A percentile compares a stretch with the other conserved stretches of the same genome.
Evolutionary conservation across 2,113 vertebrate genomes (phyloP).

Genomic region (Burhinus bistriatus): DNA sequence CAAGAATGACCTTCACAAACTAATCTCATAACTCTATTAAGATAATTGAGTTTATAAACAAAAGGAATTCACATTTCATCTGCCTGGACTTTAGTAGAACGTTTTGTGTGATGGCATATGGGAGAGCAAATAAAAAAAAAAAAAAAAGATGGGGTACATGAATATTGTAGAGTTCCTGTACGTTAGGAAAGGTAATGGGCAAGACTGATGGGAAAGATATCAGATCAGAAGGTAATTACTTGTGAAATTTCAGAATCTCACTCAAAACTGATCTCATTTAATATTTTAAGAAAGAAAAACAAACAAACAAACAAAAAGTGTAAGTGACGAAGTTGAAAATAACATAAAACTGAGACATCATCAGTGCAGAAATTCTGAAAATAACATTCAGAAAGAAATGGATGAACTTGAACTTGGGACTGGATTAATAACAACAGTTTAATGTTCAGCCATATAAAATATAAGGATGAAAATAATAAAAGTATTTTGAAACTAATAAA

Average conservation of each 20-base stretch:
- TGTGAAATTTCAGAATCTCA: not conserved
- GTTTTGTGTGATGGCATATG: not conserved
- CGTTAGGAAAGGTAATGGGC: not conserved
- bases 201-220: not conserved
- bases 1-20: not conserved
- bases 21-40: not conserved
- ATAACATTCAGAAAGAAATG: not conserved
- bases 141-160: not conserved
- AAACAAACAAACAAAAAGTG: not conserved
- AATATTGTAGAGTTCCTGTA: not conserved
- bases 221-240: fast-evolving
- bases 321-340: not conserved
- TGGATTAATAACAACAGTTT: not conserved
- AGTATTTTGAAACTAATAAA: not conserved
- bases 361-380: not conserved
- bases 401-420: not conserved
- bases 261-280: not conserved
- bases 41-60: not conserved
- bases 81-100: not conserved
- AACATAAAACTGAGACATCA: not conserved
- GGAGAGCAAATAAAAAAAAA: not conserved
- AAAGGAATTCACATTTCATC: not conserved
- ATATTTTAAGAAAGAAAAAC: not conserved
- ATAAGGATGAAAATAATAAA: not conserved
- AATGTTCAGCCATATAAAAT: not conserved